Evolutionary conservation across 1,140 invertebrate species (phyloP).

Genomic region (Nylanderia fulva): DNA sequence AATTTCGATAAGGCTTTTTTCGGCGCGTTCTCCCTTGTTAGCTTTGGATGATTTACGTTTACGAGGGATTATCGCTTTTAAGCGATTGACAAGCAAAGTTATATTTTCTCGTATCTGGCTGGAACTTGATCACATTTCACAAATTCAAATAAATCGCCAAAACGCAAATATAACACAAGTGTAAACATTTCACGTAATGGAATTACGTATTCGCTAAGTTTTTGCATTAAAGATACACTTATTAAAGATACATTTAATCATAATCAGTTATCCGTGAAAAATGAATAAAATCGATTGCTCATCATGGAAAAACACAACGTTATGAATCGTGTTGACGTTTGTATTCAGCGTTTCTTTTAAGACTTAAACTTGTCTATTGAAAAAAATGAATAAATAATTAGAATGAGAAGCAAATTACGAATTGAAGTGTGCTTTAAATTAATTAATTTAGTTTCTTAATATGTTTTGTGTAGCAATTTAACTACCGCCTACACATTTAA

Average conservation of each 20-base stretch:
- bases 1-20: not conserved
- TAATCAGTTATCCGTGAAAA: not conserved
- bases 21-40: not conserved
- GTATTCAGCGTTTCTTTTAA: not conserved
- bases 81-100: not conserved
- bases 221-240: not conserved
- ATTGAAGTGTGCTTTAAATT: not conserved
- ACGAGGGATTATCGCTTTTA: not conserved
- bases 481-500: not conserved
- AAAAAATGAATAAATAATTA: not conserved
- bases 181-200: not conserved
- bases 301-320: not conserved
- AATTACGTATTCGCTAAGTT: slow-evolving; percentile 12
- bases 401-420: not conserved
- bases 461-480: not conserved
- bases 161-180: slow-evolving; percentile 15
- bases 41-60: not conserved
- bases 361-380: not conserved
- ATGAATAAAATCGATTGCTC: slow-evolving; percentile 6
- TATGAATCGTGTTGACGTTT: not conserved
- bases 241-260: not conserved
- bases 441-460: not conserved
- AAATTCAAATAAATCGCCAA: slow-evolving; percentile 29
- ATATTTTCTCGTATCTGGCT: not conserved
- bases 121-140: not conserved